Evolutionary conservation across 2,888 invertebrate genomes (phyloP), one percentile per base, ranked within the genome.

Genomic region (Catocala sponsa): DNA sequence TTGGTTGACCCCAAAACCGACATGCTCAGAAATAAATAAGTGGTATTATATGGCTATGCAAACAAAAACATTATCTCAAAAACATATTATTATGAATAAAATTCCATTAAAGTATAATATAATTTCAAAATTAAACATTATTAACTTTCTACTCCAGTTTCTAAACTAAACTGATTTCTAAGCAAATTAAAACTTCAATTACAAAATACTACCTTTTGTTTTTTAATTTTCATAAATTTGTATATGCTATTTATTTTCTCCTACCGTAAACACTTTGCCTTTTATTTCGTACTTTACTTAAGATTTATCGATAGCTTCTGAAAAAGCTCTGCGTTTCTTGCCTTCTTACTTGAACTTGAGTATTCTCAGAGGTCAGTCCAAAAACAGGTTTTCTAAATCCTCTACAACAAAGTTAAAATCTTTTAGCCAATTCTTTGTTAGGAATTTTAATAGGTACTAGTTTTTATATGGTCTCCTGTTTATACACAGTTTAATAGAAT

Each of bases 401-500:
- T 6, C 33, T 33, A 33, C 33, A 49, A 6, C 48, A n/a, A 15
- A 47, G 7, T 47, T 15, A 7, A 13, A 13, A 38, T 11, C 43
- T 11, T n/a, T 43, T 11, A 43, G 11, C 43, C 46, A 7, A 15
- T 35, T 35, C 12, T 50, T 50, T 32, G 25, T 32, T 32, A 48
- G 9, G 48, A 48, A 47, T 47, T 47, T 25, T 25, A 25, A 47
- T 47, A 25, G 9, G 9, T 25, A 25, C 25, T 25, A 47, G 47
- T 47, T 47, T 43, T 32, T 12, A 38, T 42, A 9, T 5, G 47
- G 13, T 51, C 50, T 62, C 13, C 41, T 51, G 49, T 51, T 9
- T 38, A 38, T 32, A 38, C 42, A 47, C 13, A 44, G 4, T 44
- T 25, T 50, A 50, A 53, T 38, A 49, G 4, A 58, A 60, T 73